Evolutionary conservation across 1,140 invertebrate species (phyloP).

Genomic region (Pseudomyrmex pallidus): DNA sequence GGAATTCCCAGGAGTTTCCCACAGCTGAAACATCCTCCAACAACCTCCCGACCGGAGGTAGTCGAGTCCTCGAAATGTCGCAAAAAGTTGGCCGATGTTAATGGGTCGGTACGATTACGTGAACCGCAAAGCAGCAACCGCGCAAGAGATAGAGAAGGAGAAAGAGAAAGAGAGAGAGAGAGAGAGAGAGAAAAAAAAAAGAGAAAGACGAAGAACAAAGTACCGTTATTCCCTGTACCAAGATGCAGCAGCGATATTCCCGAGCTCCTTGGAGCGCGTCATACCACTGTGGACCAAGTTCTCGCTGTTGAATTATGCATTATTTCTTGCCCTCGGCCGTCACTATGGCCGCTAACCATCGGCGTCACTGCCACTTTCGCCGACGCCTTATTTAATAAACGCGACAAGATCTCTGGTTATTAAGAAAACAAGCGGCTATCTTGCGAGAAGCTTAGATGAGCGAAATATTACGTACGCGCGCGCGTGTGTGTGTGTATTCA

Average conservation of each 20-base stretch:
- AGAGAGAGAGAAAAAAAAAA: not conserved
- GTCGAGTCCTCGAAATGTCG: conserved; percentile 53
- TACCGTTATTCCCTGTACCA: conserved; percentile 53
- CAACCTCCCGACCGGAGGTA: conserved; percentile 20
- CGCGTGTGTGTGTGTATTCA: not conserved
- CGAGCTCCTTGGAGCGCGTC: conserved; percentile 24
- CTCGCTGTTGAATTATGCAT: conserved; percentile 52
- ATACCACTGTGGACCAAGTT: conserved; percentile 45
- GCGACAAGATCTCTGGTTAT: conserved; percentile 35
- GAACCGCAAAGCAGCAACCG: conserved; percentile 47
- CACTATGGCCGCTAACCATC: conserved; percentile 41
- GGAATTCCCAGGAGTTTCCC: conserved; percentile 34
- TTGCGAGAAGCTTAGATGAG: conserved; percentile 15
- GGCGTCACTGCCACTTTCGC: conserved; percentile 53
- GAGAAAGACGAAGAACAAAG: conserved; percentile 43
- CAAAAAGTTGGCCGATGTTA: conserved; percentile 61
- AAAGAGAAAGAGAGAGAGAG: not conserved
- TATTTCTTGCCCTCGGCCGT: conserved; percentile 45
- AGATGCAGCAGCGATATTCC: conserved; percentile 46
- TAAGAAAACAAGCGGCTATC: conserved; percentile 13
- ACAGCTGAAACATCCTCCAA: conserved; percentile 45
- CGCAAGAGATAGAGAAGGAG: not conserved
- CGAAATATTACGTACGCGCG: not conserved
- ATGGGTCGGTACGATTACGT: conserved; percentile 56
- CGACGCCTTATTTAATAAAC: conserved; percentile 58